These are phyloP conservation scores for Hemichromis elongatus DNA, from an alignment of 2,113 vertebrate genomes.

Conservation along the genomic window DNA sequence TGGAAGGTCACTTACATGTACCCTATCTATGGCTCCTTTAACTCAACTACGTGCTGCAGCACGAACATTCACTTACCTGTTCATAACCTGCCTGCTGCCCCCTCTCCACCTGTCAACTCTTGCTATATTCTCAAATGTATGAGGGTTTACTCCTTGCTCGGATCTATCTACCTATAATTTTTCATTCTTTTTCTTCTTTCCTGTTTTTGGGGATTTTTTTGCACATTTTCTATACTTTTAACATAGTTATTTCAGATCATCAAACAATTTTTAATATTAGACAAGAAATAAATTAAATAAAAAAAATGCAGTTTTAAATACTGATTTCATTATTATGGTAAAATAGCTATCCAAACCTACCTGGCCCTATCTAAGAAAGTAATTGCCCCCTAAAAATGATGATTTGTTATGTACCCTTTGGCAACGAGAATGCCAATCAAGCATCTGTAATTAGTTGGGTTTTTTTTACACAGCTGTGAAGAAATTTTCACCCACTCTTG, in stretches of 20 bases:
- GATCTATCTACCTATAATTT: not conserved
- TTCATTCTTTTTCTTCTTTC: not conserved
- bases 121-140: not conserved
- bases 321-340: not conserved
- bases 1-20: not conserved
- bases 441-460: not conserved
- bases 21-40: not conserved
- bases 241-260: not conserved
- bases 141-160: not conserved
- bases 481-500: not conserved
- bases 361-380: not conserved
- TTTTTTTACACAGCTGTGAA: not conserved
- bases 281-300: not conserved
- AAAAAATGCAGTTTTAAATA: not conserved
- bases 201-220: not conserved
- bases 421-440: not conserved
- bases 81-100: not conserved
- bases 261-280: not conserved
- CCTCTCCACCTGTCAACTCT: not conserved
- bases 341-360: not conserved
- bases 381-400: not conserved
- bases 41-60: not conserved
- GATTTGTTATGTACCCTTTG: not conserved
- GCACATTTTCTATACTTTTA: not conserved
- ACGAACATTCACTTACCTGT: not conserved